Conservation (phyloP, 2,113 vertebrate genomes). For the Hoplias malabaricus region DNA sequence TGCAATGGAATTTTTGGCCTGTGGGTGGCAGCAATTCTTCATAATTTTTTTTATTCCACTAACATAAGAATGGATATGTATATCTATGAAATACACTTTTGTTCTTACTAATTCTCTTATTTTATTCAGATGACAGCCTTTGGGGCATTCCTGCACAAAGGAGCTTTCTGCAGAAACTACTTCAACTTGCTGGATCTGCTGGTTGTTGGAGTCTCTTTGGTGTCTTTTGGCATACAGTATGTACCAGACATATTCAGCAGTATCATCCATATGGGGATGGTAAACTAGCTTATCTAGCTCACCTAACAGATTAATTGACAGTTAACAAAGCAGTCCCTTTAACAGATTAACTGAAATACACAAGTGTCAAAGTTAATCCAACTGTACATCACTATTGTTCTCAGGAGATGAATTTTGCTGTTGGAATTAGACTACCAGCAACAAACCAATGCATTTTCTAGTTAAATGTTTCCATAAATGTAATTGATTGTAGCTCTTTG, state of each 20-base stretch:
- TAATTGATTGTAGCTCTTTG: too few species aligned
- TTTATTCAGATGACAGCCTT: conserved; percentile 89
- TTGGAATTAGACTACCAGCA: too few species aligned
- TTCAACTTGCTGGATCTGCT: conserved; percentile 97
- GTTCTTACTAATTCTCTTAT: conserved; percentile 2
- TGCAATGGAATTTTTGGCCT: background rate
- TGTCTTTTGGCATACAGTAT: conserved; percentile 97
- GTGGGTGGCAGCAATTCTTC: background rate
- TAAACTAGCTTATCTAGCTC: too few species aligned
- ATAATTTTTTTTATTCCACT: background rate
- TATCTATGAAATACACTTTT: background rate
- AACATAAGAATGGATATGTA: background rate
- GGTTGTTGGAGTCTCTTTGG: conserved; percentile 94
- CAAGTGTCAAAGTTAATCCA: too few species aligned
- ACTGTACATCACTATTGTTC: too few species aligned
- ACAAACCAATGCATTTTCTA: too few species aligned
- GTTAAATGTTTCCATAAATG: too few species aligned
- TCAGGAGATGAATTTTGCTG: too few species aligned
- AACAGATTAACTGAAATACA: too few species aligned
- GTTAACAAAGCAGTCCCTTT: too few species aligned
- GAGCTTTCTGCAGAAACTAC: conserved; percentile 97
- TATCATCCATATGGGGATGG: too few species aligned
- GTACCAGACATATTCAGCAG: conserved; percentile 58
- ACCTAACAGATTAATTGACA: too few species aligned
- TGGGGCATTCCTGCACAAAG: conserved; percentile 96